Evolutionary conservation across 2,113 vertebrate species (phyloP).

Genomic region (Varanus salvator): DNA sequence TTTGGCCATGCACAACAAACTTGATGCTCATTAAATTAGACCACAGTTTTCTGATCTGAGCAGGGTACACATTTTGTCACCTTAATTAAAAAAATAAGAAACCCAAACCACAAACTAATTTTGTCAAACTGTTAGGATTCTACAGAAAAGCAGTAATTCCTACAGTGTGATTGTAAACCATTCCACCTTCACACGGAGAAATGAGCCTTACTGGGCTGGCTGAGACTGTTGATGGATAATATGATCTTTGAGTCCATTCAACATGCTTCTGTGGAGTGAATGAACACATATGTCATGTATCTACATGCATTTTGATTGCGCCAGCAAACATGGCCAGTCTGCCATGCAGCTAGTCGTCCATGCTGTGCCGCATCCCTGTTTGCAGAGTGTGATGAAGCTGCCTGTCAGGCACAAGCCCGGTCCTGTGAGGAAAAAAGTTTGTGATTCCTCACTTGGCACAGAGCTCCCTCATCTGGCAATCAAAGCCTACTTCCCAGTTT

Average conservation of each 20-base stretch:
- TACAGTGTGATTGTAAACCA: not conserved
- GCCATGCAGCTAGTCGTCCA: not conserved
- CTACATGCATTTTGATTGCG: not conserved
- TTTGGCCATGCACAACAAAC: not conserved
- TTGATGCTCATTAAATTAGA: not conserved
- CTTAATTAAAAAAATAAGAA: not conserved
- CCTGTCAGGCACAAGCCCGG: not conserved
- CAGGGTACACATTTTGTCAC: not conserved
- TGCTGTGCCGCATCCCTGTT: not conserved
- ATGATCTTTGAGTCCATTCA: not conserved
- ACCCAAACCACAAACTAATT: not conserved
- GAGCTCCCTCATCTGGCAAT: conserved; percentile 25
- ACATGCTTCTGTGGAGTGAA: not conserved
- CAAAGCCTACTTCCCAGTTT: not conserved
- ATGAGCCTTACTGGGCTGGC: not conserved
- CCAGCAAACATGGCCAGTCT: not conserved
- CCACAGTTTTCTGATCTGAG: not conserved
- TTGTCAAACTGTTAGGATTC: not conserved
- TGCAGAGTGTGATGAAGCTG: not conserved
- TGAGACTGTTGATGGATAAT: not conserved
- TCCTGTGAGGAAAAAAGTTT: not conserved
- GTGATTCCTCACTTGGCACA: not conserved
- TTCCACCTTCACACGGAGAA: not conserved
- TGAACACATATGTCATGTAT: not conserved
- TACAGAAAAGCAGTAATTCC: too few species aligned